A percentile compares a stretch with the other conserved stretches of the same genome.
Evolutionary conservation across 37 sponge, comb jelly and placozoan genomes (phyloP).

Genomic region (Geodia barretti): DNA sequence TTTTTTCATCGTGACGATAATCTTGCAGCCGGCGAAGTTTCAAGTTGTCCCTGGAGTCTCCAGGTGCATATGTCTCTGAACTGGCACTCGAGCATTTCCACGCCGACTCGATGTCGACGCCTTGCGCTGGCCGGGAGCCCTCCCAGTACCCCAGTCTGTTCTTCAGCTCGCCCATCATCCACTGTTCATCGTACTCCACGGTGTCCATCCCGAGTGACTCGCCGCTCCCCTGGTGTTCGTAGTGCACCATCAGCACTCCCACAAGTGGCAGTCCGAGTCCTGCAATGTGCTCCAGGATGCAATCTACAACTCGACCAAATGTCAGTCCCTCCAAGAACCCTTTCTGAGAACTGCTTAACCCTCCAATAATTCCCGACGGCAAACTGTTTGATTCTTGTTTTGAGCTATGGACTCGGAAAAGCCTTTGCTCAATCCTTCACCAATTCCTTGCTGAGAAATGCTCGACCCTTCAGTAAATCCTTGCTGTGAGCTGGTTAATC

Average conservation of each 20-base stretch:
- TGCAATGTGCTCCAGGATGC: conserved; percentile 6
- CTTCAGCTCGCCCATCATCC: conserved; percentile 12
- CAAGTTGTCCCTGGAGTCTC: conserved; percentile 24
- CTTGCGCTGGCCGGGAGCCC: conserved; percentile 19
- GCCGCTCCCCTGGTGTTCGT: conserved; percentile 25
- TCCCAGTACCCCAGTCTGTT: conserved; percentile 31
- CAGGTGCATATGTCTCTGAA: conserved; percentile 50
- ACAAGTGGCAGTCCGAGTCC: conserved; percentile 43
- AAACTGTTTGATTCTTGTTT: too few relatives aligned
- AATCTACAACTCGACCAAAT: conserved; percentile 19
- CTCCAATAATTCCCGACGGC: too few relatives aligned
- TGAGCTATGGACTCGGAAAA: too few relatives aligned
- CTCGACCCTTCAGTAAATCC: too few relatives aligned
- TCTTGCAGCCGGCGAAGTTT: conserved; percentile 24
- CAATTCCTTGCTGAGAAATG: too few relatives aligned
- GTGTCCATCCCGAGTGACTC: conserved; percentile 31
- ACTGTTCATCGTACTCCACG: conserved; percentile 27
- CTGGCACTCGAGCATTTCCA: conserved; percentile 62
- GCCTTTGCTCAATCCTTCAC: too few relatives aligned
- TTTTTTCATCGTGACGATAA: neutral
- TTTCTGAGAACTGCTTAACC: neutral
- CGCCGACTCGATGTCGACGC: conserved; percentile 46
- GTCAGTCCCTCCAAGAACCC: neutral
- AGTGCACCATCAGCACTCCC: conserved; percentile 27
- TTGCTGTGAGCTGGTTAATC: too few relatives aligned